These are phyloP conservation scores for Formica exsecta DNA, from an alignment of 1,140 invertebrate genomes.

Conservation along the genomic window DNA sequence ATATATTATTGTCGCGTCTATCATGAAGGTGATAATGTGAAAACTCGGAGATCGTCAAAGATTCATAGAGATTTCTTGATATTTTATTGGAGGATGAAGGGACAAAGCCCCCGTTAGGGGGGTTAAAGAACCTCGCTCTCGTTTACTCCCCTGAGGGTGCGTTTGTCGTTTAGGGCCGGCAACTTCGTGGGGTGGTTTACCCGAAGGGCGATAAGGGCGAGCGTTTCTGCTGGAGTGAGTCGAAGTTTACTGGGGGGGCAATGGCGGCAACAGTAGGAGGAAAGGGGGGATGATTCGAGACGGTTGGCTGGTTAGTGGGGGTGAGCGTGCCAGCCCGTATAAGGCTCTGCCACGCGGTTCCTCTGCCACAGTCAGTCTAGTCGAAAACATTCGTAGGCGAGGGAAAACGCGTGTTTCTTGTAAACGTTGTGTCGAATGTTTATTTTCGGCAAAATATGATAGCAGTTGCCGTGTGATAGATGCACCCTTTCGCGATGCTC, in stretches of 20 bases:
- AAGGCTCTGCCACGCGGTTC: constrained; percentile 82
- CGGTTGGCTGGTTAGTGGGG: constrained; percentile 69
- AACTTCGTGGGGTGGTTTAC: background rate
- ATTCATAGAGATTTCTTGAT: background rate
- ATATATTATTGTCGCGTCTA: background rate
- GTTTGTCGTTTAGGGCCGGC: constrained; percentile 18
- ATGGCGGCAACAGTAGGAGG: background rate
- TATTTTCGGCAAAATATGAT: background rate
- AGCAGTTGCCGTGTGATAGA: no score
- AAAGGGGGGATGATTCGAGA: constrained; percentile 30
- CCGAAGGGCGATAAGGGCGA: constrained; percentile 21
- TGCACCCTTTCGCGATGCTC: background rate
- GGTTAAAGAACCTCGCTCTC: constrained; percentile 19
- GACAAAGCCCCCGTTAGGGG: background rate
- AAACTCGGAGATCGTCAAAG: background rate
- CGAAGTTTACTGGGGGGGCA: constrained; percentile 16
- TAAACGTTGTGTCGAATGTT: background rate
- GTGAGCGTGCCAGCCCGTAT: constrained; percentile 80
- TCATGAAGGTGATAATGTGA: background rate
- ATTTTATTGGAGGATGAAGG: background rate
- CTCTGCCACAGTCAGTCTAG: constrained; percentile 76
- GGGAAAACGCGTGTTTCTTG: constrained; percentile 1
- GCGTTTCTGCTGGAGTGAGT: constrained; percentile 6
- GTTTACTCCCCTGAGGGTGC: background rate
- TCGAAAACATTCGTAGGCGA: constrained; percentile 76